Evolutionary conservation across 2,113 vertebrate genomes (phyloP).

Genomic region (Chloebia gouldiae): DNA sequence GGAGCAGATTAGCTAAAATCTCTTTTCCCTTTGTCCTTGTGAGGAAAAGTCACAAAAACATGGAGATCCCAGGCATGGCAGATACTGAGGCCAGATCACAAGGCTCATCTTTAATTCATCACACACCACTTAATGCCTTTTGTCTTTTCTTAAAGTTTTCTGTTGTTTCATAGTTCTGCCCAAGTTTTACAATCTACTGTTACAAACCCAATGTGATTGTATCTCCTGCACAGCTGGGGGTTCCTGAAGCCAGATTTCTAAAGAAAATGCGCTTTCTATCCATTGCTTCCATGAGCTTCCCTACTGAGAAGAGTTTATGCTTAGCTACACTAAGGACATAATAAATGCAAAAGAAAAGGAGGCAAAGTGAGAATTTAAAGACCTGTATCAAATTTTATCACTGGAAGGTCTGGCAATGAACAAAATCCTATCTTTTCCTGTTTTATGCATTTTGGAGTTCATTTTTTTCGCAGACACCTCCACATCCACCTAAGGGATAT

Average conservation of each 20-base stretch:
- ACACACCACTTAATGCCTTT: not conserved
- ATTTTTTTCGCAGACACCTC: not conserved
- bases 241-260: conserved; percentile 14
- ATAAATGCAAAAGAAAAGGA: conserved; percentile 22
- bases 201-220: not conserved
- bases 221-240: conserved; percentile 53
- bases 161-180: not conserved
- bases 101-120: not conserved
- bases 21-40: not conserved
- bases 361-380: not conserved
- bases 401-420: not conserved
- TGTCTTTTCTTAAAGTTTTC: not conserved
- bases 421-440: not conserved
- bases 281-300: conserved; percentile 16
- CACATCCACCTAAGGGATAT: not conserved
- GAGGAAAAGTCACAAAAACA: not conserved
- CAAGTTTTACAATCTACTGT: not conserved
- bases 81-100: not conserved
- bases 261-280: conserved; percentile 54
- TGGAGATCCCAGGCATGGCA: rapidly evolving
- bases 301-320: conserved; percentile 47
- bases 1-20: not conserved
- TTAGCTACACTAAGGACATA: conserved; percentile 31
- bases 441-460: not conserved
- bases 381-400: not conserved